These are phyloP conservation scores for Therioaphis trifolii DNA, from an alignment of 2,888 invertebrate genomes.

Conservation along the genomic window DNA sequence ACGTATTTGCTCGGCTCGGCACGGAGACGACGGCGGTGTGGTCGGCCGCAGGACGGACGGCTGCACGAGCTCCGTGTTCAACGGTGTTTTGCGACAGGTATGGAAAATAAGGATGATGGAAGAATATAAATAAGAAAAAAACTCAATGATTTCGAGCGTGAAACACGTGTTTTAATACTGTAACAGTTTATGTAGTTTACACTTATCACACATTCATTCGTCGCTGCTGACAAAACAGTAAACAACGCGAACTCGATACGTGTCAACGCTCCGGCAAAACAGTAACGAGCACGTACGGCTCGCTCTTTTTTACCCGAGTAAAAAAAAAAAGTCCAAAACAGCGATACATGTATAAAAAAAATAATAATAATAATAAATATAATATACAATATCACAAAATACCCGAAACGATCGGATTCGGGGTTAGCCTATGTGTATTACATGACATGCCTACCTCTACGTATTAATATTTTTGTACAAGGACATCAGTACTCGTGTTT, in stretches of 20 bases:
- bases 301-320: slow-evolving; percentile 7
- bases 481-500: slow-evolving; percentile 7
- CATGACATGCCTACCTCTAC: background rate
- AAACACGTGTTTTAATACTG: slow-evolving; percentile 14
- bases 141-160: slow-evolving; percentile 7
- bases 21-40: too few relatives aligned
- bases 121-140: background rate
- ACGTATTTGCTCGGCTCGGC: too few relatives aligned
- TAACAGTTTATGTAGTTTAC: slow-evolving; percentile 35
- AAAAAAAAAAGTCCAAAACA: background rate
- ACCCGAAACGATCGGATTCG: background rate
- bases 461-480: background rate
- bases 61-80: too few relatives aligned
- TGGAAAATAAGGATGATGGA: background rate
- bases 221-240: slow-evolving; percentile 32
- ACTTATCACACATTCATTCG: slow-evolving; percentile 29
- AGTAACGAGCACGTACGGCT: slow-evolving; percentile 17
- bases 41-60: too few relatives aligned
- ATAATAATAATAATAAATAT: background rate
- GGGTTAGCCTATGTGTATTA: background rate
- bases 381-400: slow-evolving; percentile 41
- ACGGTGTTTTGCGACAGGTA: too few relatives aligned
- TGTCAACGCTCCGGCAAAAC: slow-evolving; percentile 24
- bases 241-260: background rate
- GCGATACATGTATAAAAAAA: background rate